Evolutionary conservation across 2,888 invertebrate genomes (phyloP).

Genomic region (Chesias legatella): DNA sequence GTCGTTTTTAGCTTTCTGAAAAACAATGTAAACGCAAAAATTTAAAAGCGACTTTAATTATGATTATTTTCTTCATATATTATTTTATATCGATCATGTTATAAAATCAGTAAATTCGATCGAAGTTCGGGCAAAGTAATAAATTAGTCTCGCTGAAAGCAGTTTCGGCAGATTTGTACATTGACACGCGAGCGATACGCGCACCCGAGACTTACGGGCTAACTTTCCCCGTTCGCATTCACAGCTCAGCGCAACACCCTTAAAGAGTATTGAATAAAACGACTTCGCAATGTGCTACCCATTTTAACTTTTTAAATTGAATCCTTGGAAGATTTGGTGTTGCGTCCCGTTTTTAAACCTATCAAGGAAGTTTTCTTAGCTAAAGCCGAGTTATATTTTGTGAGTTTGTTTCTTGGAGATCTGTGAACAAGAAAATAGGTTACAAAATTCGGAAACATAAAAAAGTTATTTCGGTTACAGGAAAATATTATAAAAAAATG

Average conservation of each 20-base stretch:
- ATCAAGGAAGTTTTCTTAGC: constrained; percentile 8
- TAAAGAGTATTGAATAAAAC: constrained; percentile 30
- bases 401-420: not conserved
- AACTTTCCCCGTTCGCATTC: constrained; percentile 22
- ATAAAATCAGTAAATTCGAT: constrained; percentile 1
- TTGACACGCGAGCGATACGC: constrained; percentile 20
- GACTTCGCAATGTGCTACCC: constrained; percentile 22
- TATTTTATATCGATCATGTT: no score
- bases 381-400: constrained; percentile 1
- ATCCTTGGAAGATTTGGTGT: constrained; percentile 19
- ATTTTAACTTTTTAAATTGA: constrained; percentile 26
- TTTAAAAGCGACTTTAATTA: no score
- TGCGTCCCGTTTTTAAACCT: constrained; percentile 15
- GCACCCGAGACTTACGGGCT: constrained; percentile 16
- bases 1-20: no score
- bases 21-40: no score
- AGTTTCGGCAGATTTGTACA: constrained; percentile 24
- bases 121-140: constrained; percentile 12
- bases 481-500: no score
- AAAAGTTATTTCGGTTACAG: no score
- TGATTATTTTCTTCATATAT: no score
- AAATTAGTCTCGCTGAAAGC: constrained; percentile 20
- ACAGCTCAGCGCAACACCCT: constrained; percentile 25
- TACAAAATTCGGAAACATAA: no score
- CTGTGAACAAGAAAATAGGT: not conserved